phyloP scores from a whole-genome alignment of 2,797 vertebrate genomes.

The Pseudomugil gertrudae region DNA sequence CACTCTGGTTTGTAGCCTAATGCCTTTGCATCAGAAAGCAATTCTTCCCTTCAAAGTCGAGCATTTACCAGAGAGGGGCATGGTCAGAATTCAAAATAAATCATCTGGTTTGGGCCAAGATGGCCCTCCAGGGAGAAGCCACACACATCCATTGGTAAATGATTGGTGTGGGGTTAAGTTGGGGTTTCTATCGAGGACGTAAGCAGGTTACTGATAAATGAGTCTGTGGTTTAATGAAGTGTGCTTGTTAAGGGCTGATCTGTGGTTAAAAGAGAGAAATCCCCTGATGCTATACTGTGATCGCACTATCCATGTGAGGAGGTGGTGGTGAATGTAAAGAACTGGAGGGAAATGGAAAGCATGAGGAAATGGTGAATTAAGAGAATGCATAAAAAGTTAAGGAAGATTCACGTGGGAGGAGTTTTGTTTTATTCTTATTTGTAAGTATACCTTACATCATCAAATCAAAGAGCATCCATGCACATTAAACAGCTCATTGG shows the following conservation, averaged over 20 bases:
- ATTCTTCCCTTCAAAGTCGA: constrained; percentile 61
- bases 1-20: constrained; percentile 45
- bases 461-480: background rate
- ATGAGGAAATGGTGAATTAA: background rate
- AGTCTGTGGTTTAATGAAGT: constrained; percentile 76
- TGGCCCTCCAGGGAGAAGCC: constrained; percentile 52
- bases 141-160: constrained; percentile 49
- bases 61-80: constrained; percentile 53
- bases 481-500: constrained; percentile 12
- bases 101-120: constrained; percentile 51
- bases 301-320: constrained; percentile 23
- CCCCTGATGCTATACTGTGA: constrained; percentile 49
- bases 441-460: background rate
- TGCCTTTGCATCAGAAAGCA: constrained; percentile 54
- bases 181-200: constrained; percentile 49
- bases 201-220: constrained; percentile 70
- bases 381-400: constrained; percentile 1
- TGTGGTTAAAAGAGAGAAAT: constrained; percentile 63
- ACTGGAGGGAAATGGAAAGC: background rate
- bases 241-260: constrained; percentile 74
- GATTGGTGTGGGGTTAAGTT: constrained; percentile 49
- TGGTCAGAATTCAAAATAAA: constrained; percentile 70
- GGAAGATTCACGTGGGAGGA: background rate
- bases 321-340: background rate
- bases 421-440: background rate